Percentiles rank a stretch among this genome's conserved stretches.
Evolutionary conservation across 2,888 invertebrate genomes (phyloP).

Genomic region (Drosophila multiciliata): DNA sequence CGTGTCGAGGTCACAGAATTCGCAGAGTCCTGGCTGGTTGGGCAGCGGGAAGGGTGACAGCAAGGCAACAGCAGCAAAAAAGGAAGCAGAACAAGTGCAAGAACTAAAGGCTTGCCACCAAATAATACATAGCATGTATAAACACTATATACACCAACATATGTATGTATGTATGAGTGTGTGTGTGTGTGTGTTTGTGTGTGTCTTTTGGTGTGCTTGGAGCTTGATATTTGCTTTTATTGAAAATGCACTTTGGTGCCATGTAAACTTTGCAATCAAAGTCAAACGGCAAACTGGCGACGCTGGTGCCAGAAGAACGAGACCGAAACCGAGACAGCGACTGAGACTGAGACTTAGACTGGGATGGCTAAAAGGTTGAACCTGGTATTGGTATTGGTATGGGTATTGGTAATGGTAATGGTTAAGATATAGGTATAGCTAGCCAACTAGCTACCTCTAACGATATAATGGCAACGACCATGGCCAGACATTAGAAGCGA

Average conservation of each 20-base stretch:
- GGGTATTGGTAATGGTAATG: conserved; percentile 29
- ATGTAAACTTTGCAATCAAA: conserved; percentile 82
- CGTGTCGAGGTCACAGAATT: conserved; percentile 74
- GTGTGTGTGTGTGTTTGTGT: conserved; percentile 25
- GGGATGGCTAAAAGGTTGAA: conserved; percentile 39
- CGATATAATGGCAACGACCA: conserved; percentile 79
- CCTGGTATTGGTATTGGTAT: conserved; percentile 16
- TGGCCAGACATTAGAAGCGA: conserved; percentile 74
- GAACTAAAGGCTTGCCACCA: conserved; percentile 68
- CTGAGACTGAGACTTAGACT: conserved; percentile 8
- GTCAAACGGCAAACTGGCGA: conserved; percentile 66
- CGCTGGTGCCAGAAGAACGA: conserved; percentile 54
- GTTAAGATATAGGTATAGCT: conserved; percentile 15
- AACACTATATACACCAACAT: conserved; percentile 38
- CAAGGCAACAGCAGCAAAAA: conserved; percentile 4
- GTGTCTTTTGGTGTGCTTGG: conserved; percentile 46
- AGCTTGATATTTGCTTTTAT: conserved; percentile 80
- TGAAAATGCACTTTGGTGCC: conserved; percentile 82
- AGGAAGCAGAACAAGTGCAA: conserved; percentile 67
- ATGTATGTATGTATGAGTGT: conserved; percentile 24
- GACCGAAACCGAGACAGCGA: conserved; percentile 20
- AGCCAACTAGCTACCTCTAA: conserved; percentile 60
- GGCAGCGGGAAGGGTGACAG: not conserved
- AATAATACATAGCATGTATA: conserved; percentile 45
- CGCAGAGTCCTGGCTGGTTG: conserved; percentile 33